Percentiles rank a stretch among this genome's conserved stretches.
phyloP scores from a whole-genome alignment of 2,888 invertebrate genomes.

The Ganaspis brasiliensis region DNA sequence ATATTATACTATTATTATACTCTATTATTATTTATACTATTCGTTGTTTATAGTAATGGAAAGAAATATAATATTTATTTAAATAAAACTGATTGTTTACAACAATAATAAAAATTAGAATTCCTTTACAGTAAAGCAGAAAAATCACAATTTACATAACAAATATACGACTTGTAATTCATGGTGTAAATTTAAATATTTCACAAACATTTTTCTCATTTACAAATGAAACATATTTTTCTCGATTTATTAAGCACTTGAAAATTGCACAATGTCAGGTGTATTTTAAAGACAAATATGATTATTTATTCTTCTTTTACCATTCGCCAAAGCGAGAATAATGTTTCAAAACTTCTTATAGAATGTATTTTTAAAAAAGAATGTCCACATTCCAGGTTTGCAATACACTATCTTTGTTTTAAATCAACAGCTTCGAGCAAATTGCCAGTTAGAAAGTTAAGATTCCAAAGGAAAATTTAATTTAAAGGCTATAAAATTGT shows the following conservation, averaged over 20 bases:
- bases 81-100: background rate
- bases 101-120: constrained; percentile 13
- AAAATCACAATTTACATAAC: background rate
- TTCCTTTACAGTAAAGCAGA: constrained; percentile 7
- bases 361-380: background rate
- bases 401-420: constrained; percentile 29
- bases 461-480: constrained; percentile 6
- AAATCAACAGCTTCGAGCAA: constrained; percentile 25
- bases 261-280: constrained; percentile 33
- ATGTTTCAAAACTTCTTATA: constrained; percentile 32
- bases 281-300: constrained; percentile 14
- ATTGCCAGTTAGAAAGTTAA: constrained; percentile 34
- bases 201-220: constrained; percentile 35
- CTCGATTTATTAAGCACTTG: constrained; percentile 18
- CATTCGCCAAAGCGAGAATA: constrained; percentile 36
- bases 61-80: no score
- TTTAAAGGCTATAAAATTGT: background rate
- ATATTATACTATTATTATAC: no score
- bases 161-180: constrained; percentile 10
- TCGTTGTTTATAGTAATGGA: no score
- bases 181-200: background rate
- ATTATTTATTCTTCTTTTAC: constrained; percentile 32
- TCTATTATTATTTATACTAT: no score
- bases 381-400: constrained; percentile 41
- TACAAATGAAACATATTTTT: constrained; percentile 25